Evolutionary conservation across 2,113 vertebrate genomes (phyloP).

Genomic region (Candoia aspera): DNA sequence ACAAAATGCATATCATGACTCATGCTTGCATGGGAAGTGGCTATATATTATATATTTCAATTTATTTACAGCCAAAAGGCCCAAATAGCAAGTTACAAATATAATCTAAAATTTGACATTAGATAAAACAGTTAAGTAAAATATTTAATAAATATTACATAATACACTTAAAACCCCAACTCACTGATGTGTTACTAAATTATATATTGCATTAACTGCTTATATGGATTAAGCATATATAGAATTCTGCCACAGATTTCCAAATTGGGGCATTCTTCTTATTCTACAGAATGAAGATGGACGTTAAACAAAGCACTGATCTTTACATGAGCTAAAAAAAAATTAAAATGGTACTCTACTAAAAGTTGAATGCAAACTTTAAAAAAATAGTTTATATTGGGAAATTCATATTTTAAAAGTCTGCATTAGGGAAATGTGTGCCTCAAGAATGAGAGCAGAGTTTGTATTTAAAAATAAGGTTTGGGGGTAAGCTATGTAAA

Average conservation of each 20-base stretch:
- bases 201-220: neutral
- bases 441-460: neutral
- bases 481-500: neutral
- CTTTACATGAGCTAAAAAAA: neutral
- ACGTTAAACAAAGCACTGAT: neutral
- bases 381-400: neutral
- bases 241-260: neutral
- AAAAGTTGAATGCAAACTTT: neutral
- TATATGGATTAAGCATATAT: neutral
- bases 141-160: neutral
- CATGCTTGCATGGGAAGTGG: neutral
- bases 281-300: neutral
- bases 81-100: neutral
- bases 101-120: neutral
- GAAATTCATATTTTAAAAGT: neutral
- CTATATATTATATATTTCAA: neutral
- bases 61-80: neutral
- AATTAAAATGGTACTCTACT: neutral
- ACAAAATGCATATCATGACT: neutral
- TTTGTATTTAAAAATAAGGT: neutral
- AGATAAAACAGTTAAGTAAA: neutral
- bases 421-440: neutral
- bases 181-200: neutral
- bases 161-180: neutral
- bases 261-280: neutral